Percentiles rank a stretch among this genome's conserved stretches.
Evolutionary conservation across 2,797 vertebrate genomes (phyloP).

Genomic region (Caiman crocodilus): DNA sequence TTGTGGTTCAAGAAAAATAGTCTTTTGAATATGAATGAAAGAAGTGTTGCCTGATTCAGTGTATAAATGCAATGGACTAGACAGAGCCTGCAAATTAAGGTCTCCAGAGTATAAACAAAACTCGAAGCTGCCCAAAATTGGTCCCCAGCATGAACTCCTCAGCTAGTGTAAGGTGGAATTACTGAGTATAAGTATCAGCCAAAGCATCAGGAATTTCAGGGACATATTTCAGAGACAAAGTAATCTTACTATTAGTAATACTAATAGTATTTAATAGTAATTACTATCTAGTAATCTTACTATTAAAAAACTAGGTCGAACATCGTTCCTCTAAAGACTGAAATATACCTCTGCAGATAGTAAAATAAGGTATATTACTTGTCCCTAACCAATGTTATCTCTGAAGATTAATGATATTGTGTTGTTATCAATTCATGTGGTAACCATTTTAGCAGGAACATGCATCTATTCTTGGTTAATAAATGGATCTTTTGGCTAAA

Average conservation of each 20-base stretch:
- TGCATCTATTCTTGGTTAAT: neutral
- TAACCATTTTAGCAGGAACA: neutral
- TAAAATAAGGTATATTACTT: neutral
- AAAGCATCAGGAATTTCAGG: neutral
- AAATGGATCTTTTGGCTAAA: neutral
- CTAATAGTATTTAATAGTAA: too few relatives aligned
- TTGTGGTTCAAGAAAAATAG: neutral
- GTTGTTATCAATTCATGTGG: neutral
- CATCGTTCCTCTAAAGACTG: neutral
- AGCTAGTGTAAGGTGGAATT: slow-evolving; percentile 17
- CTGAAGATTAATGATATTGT: neutral
- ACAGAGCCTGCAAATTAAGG: slow-evolving; percentile 33
- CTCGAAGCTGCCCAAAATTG: slow-evolving; percentile 9
- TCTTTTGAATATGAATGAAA: slow-evolving; percentile 10
- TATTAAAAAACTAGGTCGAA: slow-evolving; percentile 6
- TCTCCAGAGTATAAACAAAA: slow-evolving; percentile 20
- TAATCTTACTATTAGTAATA: too few relatives aligned
- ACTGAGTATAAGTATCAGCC: neutral
- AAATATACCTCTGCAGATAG: neutral
- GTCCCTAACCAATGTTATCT: neutral
- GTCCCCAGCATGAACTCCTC: slow-evolving; percentile 17
- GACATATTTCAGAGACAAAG: slow-evolving; percentile 6
- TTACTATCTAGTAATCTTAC: too few relatives aligned
- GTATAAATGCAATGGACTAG: slow-evolving; percentile 24
- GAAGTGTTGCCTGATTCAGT: slow-evolving; percentile 22